Evolutionary conservation across 2,113 vertebrate species (phyloP), one percentile per base, ranked within the genome.

Genomic region (Tragelaphus buxtoni): DNA sequence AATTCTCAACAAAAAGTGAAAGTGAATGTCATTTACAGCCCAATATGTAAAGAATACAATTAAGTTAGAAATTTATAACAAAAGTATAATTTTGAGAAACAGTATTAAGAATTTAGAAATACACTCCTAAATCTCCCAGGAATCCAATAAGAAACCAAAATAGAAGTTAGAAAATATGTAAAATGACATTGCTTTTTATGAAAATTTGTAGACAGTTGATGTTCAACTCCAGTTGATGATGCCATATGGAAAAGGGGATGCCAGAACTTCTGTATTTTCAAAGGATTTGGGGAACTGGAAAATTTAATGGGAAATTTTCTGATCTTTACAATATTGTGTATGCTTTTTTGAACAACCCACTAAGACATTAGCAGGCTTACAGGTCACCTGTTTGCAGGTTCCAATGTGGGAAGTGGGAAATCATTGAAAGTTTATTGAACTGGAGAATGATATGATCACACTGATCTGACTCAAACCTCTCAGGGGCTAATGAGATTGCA

Each of bases 61-160:
- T 65, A 72, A 72, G 55, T 53, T 47, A 93, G 81, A 93, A 83
- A 88, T 61, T 7, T 16, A 9, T 20, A 60, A 58, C 49, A 87
- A 60, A 81, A 65, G 39, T 32, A 30, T 65, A 92, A 55, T 9
- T 85, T 51, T 61, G 49, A 85, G 69, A 81, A 5, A 76, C 3
- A 91, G 13, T 1, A 17, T 17, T n/a, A 35, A 83, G n/a, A 61
- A 53, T 32, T 76, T 49, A 42, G 82, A 96, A 88, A 72, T 35
- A 47, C 1, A 53, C n/a, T 45, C 9, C 7, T 13, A 90, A 45
- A 55, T 4, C 18, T 60, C 18, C 13, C 6, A 65, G 24, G 24
- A 88, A 45, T 63, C 47, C 72, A 96, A 76, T 39, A 89, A 93
- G 12, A 84, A 84, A 80, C 12, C 7, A 88, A 53, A 80, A 49